phyloP scores from a whole-genome alignment of 2,113 vertebrate species.

The Erpornis zantholeuca region DNA sequence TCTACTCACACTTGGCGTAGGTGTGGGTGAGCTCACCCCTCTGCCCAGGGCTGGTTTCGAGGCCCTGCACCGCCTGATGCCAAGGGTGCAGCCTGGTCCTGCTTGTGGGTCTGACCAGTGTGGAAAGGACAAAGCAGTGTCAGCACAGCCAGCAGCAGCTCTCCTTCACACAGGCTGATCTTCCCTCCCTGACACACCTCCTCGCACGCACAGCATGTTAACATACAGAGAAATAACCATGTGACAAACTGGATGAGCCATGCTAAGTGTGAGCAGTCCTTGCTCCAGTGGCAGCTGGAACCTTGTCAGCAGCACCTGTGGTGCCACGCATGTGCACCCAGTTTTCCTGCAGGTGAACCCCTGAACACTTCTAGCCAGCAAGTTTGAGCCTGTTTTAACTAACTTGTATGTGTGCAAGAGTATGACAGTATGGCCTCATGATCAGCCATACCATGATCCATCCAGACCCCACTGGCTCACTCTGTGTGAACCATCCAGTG shows the following conservation, averaged over 20 bases:
- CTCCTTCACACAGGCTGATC: neutral
- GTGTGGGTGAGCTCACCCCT: accelerated
- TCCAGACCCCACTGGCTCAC: neutral
- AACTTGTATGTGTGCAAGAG: neutral
- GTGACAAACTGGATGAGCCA: neutral
- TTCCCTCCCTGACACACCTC: neutral
- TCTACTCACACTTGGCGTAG: accelerated
- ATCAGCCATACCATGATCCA: neutral
- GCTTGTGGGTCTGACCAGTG: neutral
- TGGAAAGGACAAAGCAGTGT: neutral
- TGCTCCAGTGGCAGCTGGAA: neutral
- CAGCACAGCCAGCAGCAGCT: neutral
- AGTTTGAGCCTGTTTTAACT: neutral
- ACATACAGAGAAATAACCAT: neutral
- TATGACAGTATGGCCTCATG: neutral
- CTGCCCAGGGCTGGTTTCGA: accelerated
- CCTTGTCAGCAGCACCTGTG: neutral
- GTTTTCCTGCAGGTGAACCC: neutral
- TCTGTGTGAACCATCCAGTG: neutral
- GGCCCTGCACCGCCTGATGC: neutral
- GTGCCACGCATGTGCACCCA: neutral
- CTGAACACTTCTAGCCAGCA: neutral
- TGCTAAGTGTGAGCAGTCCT: neutral
- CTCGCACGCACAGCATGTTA: neutral
- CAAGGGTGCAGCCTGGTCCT: neutral